Conservation (phyloP, 1,140 invertebrate species). For the Drosophila rhopaloa region DNA sequence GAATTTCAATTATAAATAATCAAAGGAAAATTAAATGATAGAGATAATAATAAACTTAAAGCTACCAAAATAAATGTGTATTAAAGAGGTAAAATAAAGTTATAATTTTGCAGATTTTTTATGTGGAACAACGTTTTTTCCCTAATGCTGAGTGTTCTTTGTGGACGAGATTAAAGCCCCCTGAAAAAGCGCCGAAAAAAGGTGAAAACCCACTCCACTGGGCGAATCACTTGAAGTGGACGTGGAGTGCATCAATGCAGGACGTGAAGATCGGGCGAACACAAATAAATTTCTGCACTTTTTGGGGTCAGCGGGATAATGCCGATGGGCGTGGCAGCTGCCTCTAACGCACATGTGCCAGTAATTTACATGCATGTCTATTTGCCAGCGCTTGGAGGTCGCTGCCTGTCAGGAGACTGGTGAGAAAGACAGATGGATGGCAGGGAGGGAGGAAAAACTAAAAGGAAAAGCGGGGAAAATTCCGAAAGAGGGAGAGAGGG, state of each 20-base stretch:
- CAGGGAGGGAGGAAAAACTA: background rate
- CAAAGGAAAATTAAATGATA: no score
- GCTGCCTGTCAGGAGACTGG: conserved; percentile 66
- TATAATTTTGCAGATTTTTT: no score
- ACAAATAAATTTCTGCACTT: conserved; percentile 34
- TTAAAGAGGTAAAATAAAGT: no score
- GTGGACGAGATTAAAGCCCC: conserved; percentile 1
- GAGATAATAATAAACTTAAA: no score
- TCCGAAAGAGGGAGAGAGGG: conserved; percentile 24
- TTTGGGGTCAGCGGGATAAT: conserved; percentile 48
- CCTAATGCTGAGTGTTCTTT: conserved; percentile 1
- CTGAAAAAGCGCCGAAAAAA: background rate
- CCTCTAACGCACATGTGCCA: conserved; percentile 47
- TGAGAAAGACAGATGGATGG: conserved; percentile 43
- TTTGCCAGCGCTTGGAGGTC: conserved; percentile 65
- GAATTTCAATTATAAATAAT: no score
- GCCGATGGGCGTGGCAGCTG: conserved; percentile 49
- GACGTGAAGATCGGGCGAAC: conserved; percentile 19
- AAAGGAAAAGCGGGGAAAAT: conserved; percentile 10
- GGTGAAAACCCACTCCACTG: background rate
- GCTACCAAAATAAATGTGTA: no score
- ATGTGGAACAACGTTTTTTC: background rate
- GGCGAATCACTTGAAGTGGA: conserved; percentile 20
- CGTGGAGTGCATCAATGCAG: conserved; percentile 40
- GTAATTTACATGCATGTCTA: conserved; percentile 73